Conservation (phyloP, 2,888 invertebrate genomes). For the Autographa pulchrina region DNA sequence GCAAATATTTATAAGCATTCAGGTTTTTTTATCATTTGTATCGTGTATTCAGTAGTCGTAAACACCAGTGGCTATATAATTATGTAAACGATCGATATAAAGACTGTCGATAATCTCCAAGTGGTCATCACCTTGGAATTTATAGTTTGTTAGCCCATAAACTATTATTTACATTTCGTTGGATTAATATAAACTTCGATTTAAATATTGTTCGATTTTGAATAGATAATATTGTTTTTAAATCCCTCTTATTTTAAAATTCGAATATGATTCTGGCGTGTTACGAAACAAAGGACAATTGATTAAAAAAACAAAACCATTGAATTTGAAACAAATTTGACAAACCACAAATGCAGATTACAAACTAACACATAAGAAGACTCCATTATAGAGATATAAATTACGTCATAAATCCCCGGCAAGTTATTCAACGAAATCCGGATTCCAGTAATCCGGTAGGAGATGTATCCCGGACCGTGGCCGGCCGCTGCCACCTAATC, state of each 20-base stretch:
- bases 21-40: not conserved
- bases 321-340: too few relatives aligned
- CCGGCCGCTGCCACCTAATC: constrained; percentile 86
- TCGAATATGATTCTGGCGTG: not conserved
- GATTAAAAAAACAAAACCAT: not conserved
- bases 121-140: constrained; percentile 58
- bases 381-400: constrained; percentile 53
- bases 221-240: constrained; percentile 25
- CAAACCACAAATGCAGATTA: constrained; percentile 23
- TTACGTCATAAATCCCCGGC: constrained; percentile 68
- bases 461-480: constrained; percentile 85
- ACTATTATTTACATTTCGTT: constrained; percentile 57
- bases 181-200: constrained; percentile 39
- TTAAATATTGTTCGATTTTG: constrained; percentile 36
- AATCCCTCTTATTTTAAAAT: constrained; percentile 29
- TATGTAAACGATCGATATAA: constrained; percentile 49
- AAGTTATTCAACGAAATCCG: constrained; percentile 87
- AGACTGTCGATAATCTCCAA: constrained; percentile 40
- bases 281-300: not conserved
- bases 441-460: constrained; percentile 84
- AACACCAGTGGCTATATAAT: constrained; percentile 38
- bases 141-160: constrained; percentile 48
- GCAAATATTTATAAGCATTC: not conserved
- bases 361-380: constrained; percentile 35
- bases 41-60: constrained; percentile 8